Percentiles rank a stretch among this genome's conserved stretches.
phyloP scores from a whole-genome alignment of 2,888 invertebrate genomes.

The Augochlorella aurata region DNA sequence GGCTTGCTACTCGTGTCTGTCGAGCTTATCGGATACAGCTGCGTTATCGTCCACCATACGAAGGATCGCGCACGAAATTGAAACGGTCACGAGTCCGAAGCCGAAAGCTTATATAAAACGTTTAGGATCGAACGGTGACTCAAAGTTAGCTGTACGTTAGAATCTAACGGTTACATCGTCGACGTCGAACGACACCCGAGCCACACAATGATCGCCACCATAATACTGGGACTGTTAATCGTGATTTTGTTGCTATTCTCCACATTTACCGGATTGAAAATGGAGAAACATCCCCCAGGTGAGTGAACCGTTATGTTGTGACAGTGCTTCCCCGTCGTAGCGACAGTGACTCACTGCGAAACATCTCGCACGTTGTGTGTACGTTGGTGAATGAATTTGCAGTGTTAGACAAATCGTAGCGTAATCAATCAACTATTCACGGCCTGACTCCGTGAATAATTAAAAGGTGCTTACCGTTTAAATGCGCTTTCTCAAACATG shows the following conservation, averaged over 20 bases:
- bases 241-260: slow-evolving; percentile 25
- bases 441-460: too few species aligned
- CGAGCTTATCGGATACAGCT: slow-evolving; percentile 16
- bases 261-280: neutral
- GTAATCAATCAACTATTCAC: too few species aligned
- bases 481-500: too few species aligned
- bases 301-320: slow-evolving; percentile 18
- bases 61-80: neutral
- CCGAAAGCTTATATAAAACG: neutral
- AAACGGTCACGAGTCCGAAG: neutral
- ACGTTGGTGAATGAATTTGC: too few species aligned
- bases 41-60: neutral
- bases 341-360: too few species aligned
- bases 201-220: neutral
- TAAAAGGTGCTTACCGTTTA: too few species aligned
- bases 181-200: neutral
- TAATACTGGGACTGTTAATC: neutral
- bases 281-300: slow-evolving; percentile 54
- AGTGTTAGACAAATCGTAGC: too few species aligned
- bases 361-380: too few species aligned
- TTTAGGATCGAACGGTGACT: neutral
- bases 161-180: neutral
- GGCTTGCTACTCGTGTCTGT: neutral
- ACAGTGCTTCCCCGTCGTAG: too few species aligned
- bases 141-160: neutral